Conservation (phyloP, 2,888 invertebrate genomes). For the Aphelenchoides bicaudatus region DNA sequence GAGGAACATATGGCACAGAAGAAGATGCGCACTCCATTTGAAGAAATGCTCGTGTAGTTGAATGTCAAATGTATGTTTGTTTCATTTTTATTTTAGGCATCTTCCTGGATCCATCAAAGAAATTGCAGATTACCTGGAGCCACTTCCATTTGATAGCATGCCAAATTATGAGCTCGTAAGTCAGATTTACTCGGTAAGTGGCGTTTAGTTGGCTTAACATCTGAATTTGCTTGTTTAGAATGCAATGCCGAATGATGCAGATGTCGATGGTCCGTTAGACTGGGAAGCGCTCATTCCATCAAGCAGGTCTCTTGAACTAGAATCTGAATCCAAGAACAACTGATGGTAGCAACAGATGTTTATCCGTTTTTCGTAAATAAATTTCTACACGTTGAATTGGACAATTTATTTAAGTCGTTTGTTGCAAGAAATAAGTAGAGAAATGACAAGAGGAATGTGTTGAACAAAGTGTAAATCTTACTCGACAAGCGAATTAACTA, state of each 20-base stretch:
- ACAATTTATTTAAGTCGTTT: no score
- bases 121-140: slow-evolving; percentile 19
- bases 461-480: no score
- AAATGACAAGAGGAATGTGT: not conserved
- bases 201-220: no score
- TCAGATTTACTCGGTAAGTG: not conserved
- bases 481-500: not conserved
- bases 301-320: no score
- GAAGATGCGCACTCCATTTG: slow-evolving; percentile 26
- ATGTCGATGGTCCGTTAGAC: slow-evolving; percentile 19
- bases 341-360: no score
- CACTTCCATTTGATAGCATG: slow-evolving; percentile 21
- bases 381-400: no score
- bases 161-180: slow-evolving; percentile 31
- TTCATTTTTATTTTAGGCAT: slow-evolving; percentile 16
- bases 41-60: slow-evolving; percentile 20
- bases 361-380: no score
- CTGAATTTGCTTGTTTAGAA: no score
- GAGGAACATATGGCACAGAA: slow-evolving; percentile 45
- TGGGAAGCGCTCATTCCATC: no score
- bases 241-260: not conserved
- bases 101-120: slow-evolving; percentile 20
- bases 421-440: not conserved
- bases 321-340: no score
- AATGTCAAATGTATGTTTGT: no score